Conservation (phyloP, 30 jellyfish, hydroid and myxozoan species). For the Catostylus mosaicus region DNA sequence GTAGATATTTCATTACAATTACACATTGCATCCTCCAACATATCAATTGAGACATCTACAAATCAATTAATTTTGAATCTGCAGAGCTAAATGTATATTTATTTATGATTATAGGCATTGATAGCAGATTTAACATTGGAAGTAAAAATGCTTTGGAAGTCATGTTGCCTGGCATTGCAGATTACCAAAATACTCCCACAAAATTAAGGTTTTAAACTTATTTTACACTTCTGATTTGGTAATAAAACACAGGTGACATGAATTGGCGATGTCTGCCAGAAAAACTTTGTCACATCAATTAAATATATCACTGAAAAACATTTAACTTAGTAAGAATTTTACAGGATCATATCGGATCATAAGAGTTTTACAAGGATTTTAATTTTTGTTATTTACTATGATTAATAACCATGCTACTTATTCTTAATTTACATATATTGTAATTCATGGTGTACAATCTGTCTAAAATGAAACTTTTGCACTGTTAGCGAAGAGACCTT, state of each 20-base stretch:
- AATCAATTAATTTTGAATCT: not conserved
- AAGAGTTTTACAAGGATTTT: no score
- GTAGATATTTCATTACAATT: not conserved
- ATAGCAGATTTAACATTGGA: constrained; percentile 53
- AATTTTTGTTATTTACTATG: no score
- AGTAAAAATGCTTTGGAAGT: constrained; percentile 48
- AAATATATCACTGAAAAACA: no score
- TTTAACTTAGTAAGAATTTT: no score
- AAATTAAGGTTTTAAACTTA: not conserved
- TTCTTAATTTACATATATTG: no score
- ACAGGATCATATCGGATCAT: no score
- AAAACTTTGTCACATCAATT: no score
- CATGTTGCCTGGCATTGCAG: constrained; percentile 39
- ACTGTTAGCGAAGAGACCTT: constrained; percentile 6
- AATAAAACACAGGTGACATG: no score
- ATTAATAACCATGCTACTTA: no score
- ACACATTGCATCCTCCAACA: no score
- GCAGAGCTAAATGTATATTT: not conserved
- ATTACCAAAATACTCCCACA: not conserved
- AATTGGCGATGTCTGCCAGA: no score
- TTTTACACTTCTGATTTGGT: no score
- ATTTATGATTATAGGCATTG: constrained; percentile 15
- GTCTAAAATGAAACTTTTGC: not conserved
- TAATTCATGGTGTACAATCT: not conserved
- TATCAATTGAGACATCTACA: not conserved